Evolutionary conservation across 2,113 vertebrate genomes (phyloP).

Genomic region (Alligator mississippiensis): DNA sequence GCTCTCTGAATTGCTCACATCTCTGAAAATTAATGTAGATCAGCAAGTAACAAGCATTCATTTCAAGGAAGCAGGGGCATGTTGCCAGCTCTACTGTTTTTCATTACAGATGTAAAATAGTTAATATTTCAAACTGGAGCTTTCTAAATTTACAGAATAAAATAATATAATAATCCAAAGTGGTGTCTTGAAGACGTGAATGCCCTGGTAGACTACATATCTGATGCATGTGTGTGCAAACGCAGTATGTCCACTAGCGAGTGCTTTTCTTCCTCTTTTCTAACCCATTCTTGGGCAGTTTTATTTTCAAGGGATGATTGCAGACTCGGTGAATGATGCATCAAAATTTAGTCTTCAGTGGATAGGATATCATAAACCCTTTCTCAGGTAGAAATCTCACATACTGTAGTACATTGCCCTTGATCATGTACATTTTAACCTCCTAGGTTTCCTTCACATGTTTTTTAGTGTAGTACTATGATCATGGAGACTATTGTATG

Average conservation of each 20-base stretch:
- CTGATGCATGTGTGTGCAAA: not conserved
- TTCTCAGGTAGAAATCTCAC: not conserved
- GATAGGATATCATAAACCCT: not conserved
- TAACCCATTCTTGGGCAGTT: not conserved
- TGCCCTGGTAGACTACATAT: not conserved
- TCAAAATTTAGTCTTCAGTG: not conserved
- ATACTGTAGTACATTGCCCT: not conserved
- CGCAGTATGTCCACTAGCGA: not conserved
- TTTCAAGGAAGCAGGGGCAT: not conserved
- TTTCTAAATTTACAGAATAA: not conserved
- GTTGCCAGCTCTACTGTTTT: not conserved
- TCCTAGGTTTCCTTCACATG: not conserved
- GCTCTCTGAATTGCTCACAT: not conserved
- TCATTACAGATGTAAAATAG: slow-evolving; percentile 1
- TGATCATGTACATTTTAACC: not conserved
- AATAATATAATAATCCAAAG: not conserved
- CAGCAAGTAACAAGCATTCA: not conserved
- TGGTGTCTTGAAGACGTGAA: not conserved
- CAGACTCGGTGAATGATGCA: not conserved
- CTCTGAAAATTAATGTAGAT: not conserved
- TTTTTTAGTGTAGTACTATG: not conserved
- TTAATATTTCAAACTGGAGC: not conserved
- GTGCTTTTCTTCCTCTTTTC: not conserved
- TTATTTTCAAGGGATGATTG: slow-evolving; percentile 1
- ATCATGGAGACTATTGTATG: not conserved